Evolutionary conservation across 2,888 invertebrate genomes (phyloP).

Genomic region (Electrophaes corylata): DNA sequence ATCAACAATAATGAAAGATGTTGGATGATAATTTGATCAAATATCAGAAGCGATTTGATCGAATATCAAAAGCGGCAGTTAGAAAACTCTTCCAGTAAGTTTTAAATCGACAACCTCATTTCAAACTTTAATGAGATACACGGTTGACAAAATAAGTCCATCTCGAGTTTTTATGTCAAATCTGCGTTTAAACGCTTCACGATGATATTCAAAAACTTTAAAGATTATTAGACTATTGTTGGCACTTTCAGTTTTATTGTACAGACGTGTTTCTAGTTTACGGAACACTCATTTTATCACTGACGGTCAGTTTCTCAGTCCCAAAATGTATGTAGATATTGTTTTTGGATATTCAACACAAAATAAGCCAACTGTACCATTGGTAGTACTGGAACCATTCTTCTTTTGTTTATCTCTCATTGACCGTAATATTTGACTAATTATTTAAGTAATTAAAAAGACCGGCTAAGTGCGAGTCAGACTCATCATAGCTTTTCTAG

Average conservation of each 20-base stretch:
- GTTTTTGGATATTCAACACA: background rate
- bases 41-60: background rate
- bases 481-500: no score
- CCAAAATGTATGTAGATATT: background rate
- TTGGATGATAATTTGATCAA: background rate
- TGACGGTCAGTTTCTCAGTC: background rate
- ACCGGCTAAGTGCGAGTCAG: no score
- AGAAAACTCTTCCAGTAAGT: conserved; percentile 33
- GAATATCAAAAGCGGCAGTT: background rate
- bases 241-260: conserved; percentile 42
- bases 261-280: conserved; percentile 55
- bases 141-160: conserved; percentile 71
- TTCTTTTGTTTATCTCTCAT: background rate
- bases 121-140: conserved; percentile 67
- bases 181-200: conserved; percentile 62
- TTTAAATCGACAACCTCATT: conserved; percentile 39
- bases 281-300: background rate
- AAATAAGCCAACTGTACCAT: no score
- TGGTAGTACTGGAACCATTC: background rate
- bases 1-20: no score
- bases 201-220: conserved; percentile 50
- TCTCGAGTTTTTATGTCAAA: conserved; percentile 53
- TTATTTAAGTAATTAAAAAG: no score
- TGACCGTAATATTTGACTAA: no score
- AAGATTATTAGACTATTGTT: conserved; percentile 59